Evolutionary conservation across 2,888 invertebrate species (phyloP).

Genomic region (Lochmaea capreae): DNA sequence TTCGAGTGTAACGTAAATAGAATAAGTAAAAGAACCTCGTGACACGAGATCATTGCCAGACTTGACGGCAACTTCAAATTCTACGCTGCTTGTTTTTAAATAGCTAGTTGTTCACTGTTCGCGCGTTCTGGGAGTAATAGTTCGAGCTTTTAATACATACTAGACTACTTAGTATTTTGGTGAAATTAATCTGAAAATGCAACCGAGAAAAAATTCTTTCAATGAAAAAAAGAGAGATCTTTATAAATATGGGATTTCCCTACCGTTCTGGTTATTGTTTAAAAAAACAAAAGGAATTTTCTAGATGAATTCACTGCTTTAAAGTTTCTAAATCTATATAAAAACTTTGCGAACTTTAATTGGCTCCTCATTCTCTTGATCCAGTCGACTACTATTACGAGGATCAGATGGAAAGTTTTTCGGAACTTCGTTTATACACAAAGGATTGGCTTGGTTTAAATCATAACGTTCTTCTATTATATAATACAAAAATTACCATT

Average conservation of each 20-base stretch:
- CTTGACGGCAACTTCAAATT: conserved; percentile 32
- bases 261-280: neutral
- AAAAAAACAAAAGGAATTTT: neutral
- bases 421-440: neutral
- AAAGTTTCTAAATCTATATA: neutral
- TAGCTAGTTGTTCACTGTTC: neutral
- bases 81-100: conserved; percentile 20
- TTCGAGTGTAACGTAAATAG: conserved; percentile 43
- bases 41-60: conserved; percentile 34
- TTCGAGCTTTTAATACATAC: neutral
- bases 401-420: neutral
- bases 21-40: conserved; percentile 40
- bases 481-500: too few species aligned
- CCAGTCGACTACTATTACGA: neutral
- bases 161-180: neutral
- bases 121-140: neutral
- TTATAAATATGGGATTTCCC: neutral
- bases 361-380: neutral
- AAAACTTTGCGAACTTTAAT: neutral
- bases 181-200: neutral
- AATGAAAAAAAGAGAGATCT: neutral
- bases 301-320: neutral
- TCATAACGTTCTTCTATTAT: neutral
- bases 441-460: neutral
- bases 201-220: neutral